These are phyloP conservation scores for Syncerus caffer DNA, from an alignment of 2,797 vertebrate genomes.

Conservation along the genomic window DNA sequence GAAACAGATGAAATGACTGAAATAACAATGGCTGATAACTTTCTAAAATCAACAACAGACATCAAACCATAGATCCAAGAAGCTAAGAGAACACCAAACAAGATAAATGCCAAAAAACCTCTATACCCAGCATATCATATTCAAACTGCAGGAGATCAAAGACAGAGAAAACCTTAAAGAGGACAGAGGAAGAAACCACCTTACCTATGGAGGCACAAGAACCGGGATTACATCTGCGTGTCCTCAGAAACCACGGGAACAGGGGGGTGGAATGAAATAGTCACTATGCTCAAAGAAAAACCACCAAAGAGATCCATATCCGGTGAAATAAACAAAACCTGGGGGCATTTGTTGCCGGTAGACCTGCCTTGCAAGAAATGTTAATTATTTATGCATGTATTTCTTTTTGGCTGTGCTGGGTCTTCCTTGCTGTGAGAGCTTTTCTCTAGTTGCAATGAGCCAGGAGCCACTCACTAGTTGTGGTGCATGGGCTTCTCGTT, in stretches of 20 bases:
- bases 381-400: neutral
- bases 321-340: neutral
- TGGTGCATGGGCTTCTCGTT: rapidly evolving
- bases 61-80: neutral
- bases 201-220: neutral
- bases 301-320: neutral
- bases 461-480: neutral
- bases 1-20: neutral
- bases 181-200: neutral
- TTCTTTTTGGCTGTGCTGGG: neutral
- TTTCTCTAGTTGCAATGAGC: neutral
- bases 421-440: neutral
- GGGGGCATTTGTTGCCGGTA: neutral
- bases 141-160: neutral
- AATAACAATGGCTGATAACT: neutral
- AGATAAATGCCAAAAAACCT: neutral
- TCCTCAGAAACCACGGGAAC: neutral
- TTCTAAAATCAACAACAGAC: neutral
- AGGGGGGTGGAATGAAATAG: neutral
- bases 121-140: neutral
- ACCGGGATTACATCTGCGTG: neutral
- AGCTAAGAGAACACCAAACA: neutral
- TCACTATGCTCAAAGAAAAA: neutral
- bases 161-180: neutral
- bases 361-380: neutral